Base-by-base conservation (phyloP, 2,888 invertebrate genomes). In the Stenchaetothrips biformis region DNA sequence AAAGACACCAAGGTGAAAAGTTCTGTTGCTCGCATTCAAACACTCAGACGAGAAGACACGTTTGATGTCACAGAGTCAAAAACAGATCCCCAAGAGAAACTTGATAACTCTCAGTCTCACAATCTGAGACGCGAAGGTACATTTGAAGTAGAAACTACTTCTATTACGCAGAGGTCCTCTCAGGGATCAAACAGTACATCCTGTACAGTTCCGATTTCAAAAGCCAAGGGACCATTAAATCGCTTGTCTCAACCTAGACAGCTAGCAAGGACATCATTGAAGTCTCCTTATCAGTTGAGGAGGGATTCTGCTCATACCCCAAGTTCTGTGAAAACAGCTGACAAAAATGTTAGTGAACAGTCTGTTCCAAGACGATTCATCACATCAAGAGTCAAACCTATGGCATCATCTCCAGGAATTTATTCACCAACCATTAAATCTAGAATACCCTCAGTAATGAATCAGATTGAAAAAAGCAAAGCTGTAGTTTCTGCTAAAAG, bases 81-180 rank as follows among this genome's bases (percentile, higher is more conserved):
- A 11, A n/a, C 7, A 7, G 21, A 9, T 25, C 3, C 37, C 37
- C 1, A 37, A 4, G 37, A 37, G 37, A 37, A 74, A 74, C 25
- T 8, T 74, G 67, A 74, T 11, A 9, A 18, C 18, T 13, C 8
- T 7, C 67, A 74, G 7, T 8, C 7, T 25, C 21, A 4, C 25
- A 21, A 21, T 25, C 11, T 25, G 67, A 74, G 25, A 25, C n/a
- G 67, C 3, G 67, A 74, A 74, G 67, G 67, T 11, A 74, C 67
- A 21, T 74, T 74, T 25, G 67, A 74, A 21, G 67, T 74, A 25
- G 67, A 67, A 21, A 67, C 21, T 59, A 59, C 59, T 59, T 59
- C 59, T 21, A 8, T 8, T 7, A 11, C 67, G 8, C 25, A 74
- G 37, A 37, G 4, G 37, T 4, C 37, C 37, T 37, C 37, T 37